Base-by-base conservation (phyloP, 2,797 vertebrate species). In the Molossus alvarezi region DNA sequence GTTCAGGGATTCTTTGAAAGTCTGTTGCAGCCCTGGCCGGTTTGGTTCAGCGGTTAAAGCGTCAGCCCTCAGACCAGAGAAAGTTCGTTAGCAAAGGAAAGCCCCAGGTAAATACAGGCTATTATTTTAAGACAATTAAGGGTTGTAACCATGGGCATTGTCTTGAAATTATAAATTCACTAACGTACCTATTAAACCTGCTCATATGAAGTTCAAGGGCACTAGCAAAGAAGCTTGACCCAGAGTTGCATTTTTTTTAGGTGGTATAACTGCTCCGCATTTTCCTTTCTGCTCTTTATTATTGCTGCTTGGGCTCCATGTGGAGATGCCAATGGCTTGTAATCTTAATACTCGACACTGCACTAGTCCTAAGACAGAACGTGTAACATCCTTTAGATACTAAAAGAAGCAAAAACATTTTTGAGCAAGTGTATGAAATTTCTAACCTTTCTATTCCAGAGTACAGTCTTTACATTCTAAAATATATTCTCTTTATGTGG, bases 101-200 rank as follows among this genome's bases (percentile, higher is more conserved):
- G 11, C 23, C 58, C 45, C 37, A 48, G 25, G 14, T 65, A 6
- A 77, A 91, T 27, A 55, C n/a, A 48, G 21, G 67, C 94, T 93
- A 69, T 79, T 69, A 81, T 72, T 92, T 94, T 45, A 82, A 96
- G 33, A 71, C 62, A 95, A 72, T 29, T 69, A 65, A 67, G 23
- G n/a, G 33, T 73, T 93, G 57, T 95, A 79, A 65, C 37, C 92
- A 85, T 85, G 88, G 76, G 64, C 27, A 86, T 27, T 82, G 17
- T 15, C 21, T 5, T 67, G 17, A 75, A 96, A 87, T 90, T 91
- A 18, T 12, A 53, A 94, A 84, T 81, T 77, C 9, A 53, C 14
- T 85, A 76, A 67, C 62, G 57, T 73, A 27, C 57, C 82, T 53
- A 33, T 11, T 94, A 62, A 53, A 92, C 58, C 55, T 29, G 7